Conservation (phyloP, 1,140 invertebrate genomes). For the Lanistes nyassanus region DNA sequence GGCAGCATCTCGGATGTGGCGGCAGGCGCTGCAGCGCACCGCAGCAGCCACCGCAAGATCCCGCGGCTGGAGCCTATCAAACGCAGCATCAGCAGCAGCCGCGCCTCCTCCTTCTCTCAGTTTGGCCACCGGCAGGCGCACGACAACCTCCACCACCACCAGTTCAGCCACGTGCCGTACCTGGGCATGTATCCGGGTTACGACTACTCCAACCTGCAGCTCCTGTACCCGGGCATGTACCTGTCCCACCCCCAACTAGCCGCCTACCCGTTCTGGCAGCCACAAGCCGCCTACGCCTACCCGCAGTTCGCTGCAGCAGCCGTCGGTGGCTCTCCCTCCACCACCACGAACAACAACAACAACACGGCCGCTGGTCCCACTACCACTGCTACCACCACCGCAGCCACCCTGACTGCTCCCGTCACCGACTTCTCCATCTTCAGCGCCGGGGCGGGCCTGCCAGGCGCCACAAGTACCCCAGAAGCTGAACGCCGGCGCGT, state of each 20-base stretch:
- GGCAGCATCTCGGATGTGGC: conserved; percentile 8
- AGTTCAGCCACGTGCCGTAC: conserved; percentile 9
- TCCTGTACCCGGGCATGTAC: conserved; percentile 7
- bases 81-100: conserved; percentile 25
- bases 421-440: conserved; percentile 18
- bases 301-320: conserved; percentile 10
- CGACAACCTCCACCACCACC: neutral
- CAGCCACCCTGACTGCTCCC: neutral
- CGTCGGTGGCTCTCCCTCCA: neutral
- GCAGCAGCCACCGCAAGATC: conserved; percentile 17
- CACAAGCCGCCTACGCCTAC: conserved; percentile 21
- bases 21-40: neutral
- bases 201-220: conserved; percentile 16
- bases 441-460: neutral
- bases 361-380: neutral
- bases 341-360: neutral
- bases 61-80: conserved; percentile 3
- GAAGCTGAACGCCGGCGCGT: conserved; percentile 11
- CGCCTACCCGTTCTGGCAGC: conserved; percentile 15
- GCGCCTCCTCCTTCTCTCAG: conserved; percentile 3
- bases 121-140: neutral
- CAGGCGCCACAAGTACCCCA: conserved; percentile 7
- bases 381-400: neutral
- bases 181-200: conserved; percentile 8
- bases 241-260: neutral